Percentiles rank a stretch among this genome's conserved stretches.
Conservation (phyloP, 2,888 invertebrate genomes). For the Hydrotaea diabolus region DNA sequence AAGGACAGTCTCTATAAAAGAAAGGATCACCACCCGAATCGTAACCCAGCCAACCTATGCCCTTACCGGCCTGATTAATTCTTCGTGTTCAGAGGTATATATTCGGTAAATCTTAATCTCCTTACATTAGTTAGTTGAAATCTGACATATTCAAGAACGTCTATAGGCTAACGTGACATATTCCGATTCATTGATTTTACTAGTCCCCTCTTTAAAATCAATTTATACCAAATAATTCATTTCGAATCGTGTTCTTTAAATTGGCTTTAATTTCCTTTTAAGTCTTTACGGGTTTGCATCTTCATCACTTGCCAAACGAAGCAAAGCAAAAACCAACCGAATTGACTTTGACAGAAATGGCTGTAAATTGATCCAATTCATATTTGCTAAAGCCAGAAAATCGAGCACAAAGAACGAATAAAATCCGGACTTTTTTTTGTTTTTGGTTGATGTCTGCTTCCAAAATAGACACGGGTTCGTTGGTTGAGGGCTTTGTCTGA, state of each 20-base stretch:
- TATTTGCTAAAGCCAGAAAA: slow-evolving; percentile 19
- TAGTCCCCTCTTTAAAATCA: not conserved
- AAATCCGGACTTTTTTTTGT: slow-evolving; percentile 7
- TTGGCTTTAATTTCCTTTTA: not conserved
- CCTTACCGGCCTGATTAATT: too few relatives aligned
- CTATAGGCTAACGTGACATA: too few relatives aligned
- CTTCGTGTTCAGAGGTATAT: too few relatives aligned
- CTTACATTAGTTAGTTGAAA: too few relatives aligned
- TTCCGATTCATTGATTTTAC: too few relatives aligned
- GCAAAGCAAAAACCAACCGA: slow-evolving; percentile 12
- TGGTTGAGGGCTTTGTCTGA: slow-evolving; percentile 19
- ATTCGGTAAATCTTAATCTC: too few relatives aligned
- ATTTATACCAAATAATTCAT: not conserved
- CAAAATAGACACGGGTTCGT: slow-evolving; percentile 8
- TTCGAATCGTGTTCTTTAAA: not conserved
- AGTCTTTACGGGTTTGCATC: not conserved
- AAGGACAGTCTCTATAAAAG: too few relatives aligned
- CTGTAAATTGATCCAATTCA: slow-evolving; percentile 58
- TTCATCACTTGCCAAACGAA: not conserved
- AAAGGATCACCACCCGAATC: too few relatives aligned
- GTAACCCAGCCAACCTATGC: too few relatives aligned
- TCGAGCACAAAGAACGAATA: not conserved
- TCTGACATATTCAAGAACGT: too few relatives aligned
- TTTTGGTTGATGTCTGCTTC: slow-evolving; percentile 40
- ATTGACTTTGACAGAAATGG: slow-evolving; percentile 57